Evolutionary conservation across 2,113 vertebrate genomes (phyloP).

Genomic region (Brienomyrus brachyistius): DNA sequence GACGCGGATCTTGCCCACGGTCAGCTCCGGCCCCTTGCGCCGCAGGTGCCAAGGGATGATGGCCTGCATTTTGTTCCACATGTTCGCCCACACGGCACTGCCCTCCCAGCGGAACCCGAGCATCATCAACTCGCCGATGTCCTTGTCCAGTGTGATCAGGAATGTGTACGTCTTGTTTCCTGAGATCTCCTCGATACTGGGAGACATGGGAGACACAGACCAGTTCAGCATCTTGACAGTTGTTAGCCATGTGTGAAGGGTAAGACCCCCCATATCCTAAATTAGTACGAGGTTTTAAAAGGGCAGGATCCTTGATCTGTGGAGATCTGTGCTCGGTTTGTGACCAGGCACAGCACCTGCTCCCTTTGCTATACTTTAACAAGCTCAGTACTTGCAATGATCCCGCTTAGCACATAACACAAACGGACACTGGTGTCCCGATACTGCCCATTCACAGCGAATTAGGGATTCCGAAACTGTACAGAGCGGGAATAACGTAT

Average conservation of each 20-base stretch:
- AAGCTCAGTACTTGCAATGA: background rate
- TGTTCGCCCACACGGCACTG: constrained; percentile 57
- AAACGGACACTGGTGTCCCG: background rate
- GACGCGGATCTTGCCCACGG: constrained; percentile 57
- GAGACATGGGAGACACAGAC: background rate
- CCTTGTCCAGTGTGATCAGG: constrained; percentile 59
- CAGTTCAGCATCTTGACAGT: background rate
- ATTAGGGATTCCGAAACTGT: background rate
- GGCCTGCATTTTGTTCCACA: constrained; percentile 67
- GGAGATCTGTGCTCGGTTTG: background rate
- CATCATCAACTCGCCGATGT: constrained; percentile 63
- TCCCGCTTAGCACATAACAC: background rate
- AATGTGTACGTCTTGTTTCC: constrained; percentile 69
- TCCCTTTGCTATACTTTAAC: background rate
- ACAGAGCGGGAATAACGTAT: background rate
- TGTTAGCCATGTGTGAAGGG: background rate
- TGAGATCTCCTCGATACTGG: constrained; percentile 54
- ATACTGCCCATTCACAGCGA: background rate
- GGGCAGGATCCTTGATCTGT: background rate
- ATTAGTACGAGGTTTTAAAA: background rate
- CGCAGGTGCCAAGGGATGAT: constrained; percentile 60
- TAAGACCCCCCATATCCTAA: background rate
- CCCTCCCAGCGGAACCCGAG: constrained; percentile 69
- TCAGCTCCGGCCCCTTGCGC: constrained; percentile 46
- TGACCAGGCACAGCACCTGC: background rate